phyloP scores from a whole-genome alignment of 2,113 vertebrate species.

The Nematolebias whitei region DNA sequence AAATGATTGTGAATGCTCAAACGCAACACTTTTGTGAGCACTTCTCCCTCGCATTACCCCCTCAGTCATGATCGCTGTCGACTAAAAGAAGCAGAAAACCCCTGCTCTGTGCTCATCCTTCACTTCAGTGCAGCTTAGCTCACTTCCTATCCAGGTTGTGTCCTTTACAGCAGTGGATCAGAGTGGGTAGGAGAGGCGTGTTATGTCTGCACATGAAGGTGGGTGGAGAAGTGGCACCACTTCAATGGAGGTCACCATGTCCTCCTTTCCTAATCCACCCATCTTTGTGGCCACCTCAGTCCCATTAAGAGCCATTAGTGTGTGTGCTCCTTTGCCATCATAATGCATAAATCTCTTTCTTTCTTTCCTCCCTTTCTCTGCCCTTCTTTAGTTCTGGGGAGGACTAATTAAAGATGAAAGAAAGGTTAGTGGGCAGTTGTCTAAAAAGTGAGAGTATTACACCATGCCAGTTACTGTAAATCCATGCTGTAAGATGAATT shows the following conservation, averaged over 20 bases:
- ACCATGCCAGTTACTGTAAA: slow-evolving; percentile 41
- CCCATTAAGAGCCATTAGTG: slow-evolving; percentile 89
- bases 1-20: slow-evolving; percentile 92
- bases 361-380: slow-evolving; percentile 49
- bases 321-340: slow-evolving; percentile 72
- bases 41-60: slow-evolving; percentile 79
- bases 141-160: slow-evolving; percentile 41
- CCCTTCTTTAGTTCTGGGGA: slow-evolving; percentile 60
- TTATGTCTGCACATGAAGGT: slow-evolving; percentile 65
- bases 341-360: slow-evolving; percentile 77
- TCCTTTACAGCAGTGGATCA: slow-evolving; percentile 41
- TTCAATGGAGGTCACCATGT: slow-evolving; percentile 92
- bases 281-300: slow-evolving; percentile 78
- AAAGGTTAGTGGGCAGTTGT: slow-evolving; percentile 70
- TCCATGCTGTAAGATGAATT: slow-evolving; percentile 41
- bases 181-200: slow-evolving; percentile 46
- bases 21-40: slow-evolving; percentile 94
- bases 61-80: slow-evolving; percentile 56
- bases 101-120: slow-evolving; percentile 12
- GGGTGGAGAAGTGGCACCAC: slow-evolving; percentile 87
- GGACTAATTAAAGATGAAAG: slow-evolving; percentile 74
- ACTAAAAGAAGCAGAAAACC: slow-evolving; percentile 23
- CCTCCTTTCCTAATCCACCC: slow-evolving; percentile 69
- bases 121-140: slow-evolving; percentile 11
- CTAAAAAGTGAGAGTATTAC: slow-evolving; percentile 57